Evolutionary conservation across 1,140 invertebrate species (phyloP).

Genomic region (Drosophila triauraria): DNA sequence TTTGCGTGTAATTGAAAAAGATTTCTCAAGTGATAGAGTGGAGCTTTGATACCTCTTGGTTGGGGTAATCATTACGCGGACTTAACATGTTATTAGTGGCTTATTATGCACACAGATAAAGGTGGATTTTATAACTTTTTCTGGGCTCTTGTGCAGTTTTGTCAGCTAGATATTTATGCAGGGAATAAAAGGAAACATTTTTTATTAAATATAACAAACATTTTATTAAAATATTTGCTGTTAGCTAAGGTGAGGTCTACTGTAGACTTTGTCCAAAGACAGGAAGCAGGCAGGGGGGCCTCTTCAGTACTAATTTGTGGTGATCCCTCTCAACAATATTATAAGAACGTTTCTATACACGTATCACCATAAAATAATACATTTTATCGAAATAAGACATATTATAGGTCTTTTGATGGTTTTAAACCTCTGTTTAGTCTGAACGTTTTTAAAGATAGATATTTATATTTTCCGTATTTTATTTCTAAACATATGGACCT

Average conservation of each 20-base stretch:
- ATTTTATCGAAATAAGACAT: not conserved
- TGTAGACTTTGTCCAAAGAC: no score
- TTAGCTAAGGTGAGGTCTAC: no score
- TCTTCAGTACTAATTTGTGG: not conserved
- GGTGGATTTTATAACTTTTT: no score
- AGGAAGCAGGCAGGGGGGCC: no score
- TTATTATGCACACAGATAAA: not conserved
- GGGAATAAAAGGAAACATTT: no score
- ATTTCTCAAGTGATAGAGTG: conserved; percentile 20
- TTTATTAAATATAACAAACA: no score
- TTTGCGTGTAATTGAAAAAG: conserved; percentile 72
- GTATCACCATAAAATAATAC: no score
- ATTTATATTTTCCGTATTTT: not conserved
- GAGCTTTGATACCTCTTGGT: conserved; percentile 11
- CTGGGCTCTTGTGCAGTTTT: not conserved
- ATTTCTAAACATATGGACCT: not conserved
- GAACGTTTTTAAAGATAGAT: no score
- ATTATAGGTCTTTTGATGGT: not conserved
- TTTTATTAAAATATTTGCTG: no score
- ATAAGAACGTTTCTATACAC: no score
- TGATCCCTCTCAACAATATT: no score
- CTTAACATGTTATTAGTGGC: not conserved
- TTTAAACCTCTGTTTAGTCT: not conserved
- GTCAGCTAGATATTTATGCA: no score
- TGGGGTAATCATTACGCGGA: not conserved